A percentile compares a stretch with the other conserved stretches of the same genome.
Conservation (phyloP, 2,113 vertebrate species). For the Megaceryle torquata region DNA sequence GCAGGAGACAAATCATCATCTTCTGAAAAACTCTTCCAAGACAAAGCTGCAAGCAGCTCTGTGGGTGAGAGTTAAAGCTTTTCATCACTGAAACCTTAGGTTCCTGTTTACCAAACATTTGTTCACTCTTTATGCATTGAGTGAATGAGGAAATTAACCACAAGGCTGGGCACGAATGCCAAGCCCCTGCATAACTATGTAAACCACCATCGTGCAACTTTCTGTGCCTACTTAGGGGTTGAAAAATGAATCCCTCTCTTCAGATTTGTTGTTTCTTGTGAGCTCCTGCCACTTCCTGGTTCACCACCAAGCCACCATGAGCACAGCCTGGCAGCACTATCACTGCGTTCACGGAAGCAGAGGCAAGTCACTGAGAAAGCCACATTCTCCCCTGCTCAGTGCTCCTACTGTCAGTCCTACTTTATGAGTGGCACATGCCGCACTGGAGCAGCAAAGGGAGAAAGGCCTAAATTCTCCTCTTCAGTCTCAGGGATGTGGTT, state of each 20-base stretch:
- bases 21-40: conserved; percentile 26
- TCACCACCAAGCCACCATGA: neutral
- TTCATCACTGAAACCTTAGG: conserved; percentile 33
- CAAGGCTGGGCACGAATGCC: conserved; percentile 17
- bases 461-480: neutral
- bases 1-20: neutral
- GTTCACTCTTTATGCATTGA: conserved; percentile 12
- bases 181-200: neutral
- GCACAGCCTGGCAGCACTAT: neutral
- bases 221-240: neutral
- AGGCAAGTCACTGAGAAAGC: neutral
- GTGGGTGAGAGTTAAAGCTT: conserved; percentile 23
- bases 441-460: neutral
- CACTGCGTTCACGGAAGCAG: accelerated
- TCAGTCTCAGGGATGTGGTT: neutral
- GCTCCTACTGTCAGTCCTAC: neutral
- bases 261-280: neutral
- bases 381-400: neutral
- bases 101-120: conserved; percentile 70
- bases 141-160: conserved; percentile 43
- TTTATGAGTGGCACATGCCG: accelerated
- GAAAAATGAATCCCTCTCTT: neutral
- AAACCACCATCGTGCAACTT: neutral
- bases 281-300: neutral
- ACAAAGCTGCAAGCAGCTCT: conserved; percentile 12